Base-by-base conservation (phyloP, 2,797 vertebrate species). In the Syncerus caffer region DNA sequence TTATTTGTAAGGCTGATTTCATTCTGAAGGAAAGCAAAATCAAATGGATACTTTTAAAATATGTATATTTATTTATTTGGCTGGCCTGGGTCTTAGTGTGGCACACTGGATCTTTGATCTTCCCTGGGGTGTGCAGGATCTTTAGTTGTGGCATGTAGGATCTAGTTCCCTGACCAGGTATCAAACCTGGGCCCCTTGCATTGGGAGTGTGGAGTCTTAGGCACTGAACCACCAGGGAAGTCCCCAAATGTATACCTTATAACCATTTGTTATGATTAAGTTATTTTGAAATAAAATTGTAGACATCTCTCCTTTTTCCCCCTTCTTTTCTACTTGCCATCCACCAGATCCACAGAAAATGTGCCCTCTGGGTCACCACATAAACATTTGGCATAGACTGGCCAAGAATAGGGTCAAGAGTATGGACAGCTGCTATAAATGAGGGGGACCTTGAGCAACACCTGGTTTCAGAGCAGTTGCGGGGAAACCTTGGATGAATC, bases 1-100 rank as follows among this genome's bases (percentile, higher is more conserved):
- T 47, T 90, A 53, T 85, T 83, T 50, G 29, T 91, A 88, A 87
- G 50, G 19, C 58, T n/a, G 12, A 12, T 79, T 84, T 50, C 85
- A 58, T n/a, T 96, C 50, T 23, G 21, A 94, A 85, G 85, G 25
- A 93, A 93, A 93, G 47, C 45, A 85, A 84, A 88, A 79, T 55
- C 4, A 92, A 92, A 90, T n/a, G 23, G 16, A 38, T 53, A 34
- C 31, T 42, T 93, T n/a, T 4, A 7, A 74, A 42, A 74, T n/a
- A 71, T 42, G 14, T 42, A 4, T 74, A 42, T 74, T 13, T 74
- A 42, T 42, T 74, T 42, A 42, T 25, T 14, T 74, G 71, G 38
- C 71, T 74, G 38, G 21, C 34, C 67, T 42, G 21, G 38, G 21
- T 74, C 38, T 74, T 74, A 42, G 34, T 71, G 34, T 12, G 3